phyloP scores from a whole-genome alignment of 2,797 vertebrate species.

The Macroramphosus scolopax region DNA sequence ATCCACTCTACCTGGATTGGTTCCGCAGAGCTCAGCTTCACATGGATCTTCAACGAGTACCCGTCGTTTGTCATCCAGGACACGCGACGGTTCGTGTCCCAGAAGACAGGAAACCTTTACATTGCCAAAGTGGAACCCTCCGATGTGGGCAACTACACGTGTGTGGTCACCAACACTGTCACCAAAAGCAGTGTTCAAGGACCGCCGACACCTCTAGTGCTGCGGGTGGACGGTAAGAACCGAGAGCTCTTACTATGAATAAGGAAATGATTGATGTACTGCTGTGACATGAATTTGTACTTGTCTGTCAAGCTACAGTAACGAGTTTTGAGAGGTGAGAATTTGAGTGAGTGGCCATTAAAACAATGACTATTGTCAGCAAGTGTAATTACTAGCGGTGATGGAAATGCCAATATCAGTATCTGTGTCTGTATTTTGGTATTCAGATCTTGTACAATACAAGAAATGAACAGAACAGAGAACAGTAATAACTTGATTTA shows the following conservation, averaged over 20 bases:
- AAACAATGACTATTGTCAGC: no score
- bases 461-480: no score
- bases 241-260: not conserved
- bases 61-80: slow-evolving; percentile 89
- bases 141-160: slow-evolving; percentile 93
- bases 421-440: no score
- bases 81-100: slow-evolving; percentile 90
- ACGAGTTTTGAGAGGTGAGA: no score
- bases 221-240: slow-evolving; percentile 87
- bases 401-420: no score
- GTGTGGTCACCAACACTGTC: slow-evolving; percentile 89
- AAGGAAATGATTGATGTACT: no score
- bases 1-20: slow-evolving; percentile 13
- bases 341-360: no score
- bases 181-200: slow-evolving; percentile 88
- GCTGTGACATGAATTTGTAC: no score
- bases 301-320: no score
- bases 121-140: slow-evolving; percentile 93
- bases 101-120: slow-evolving; percentile 92
- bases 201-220: slow-evolving; percentile 87
- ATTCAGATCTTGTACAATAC: no score
- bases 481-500: no score
- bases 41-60: slow-evolving; percentile 94
- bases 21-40: slow-evolving; percentile 86
- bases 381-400: no score